Percentiles rank a stretch among this genome's conserved stretches.
These are phyloP conservation scores for Nothura maculosa DNA, from an alignment of 2,797 vertebrate species.

Conservation along the genomic window DNA sequence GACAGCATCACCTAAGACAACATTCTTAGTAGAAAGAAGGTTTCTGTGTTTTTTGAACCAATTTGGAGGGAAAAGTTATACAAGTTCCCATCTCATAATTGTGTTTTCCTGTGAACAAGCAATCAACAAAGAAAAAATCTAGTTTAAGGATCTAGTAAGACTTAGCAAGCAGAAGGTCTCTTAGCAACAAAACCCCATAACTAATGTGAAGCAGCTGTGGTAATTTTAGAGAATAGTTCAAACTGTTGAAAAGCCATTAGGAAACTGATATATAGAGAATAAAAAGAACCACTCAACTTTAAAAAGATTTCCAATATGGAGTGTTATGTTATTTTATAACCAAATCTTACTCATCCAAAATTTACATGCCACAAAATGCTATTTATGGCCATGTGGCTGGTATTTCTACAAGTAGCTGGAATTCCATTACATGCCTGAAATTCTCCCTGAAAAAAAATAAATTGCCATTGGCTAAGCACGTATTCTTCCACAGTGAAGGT, in stretches of 20 bases:
- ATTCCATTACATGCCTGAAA: constrained; percentile 74
- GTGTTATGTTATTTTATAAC: constrained; percentile 82
- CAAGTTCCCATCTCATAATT: not conserved
- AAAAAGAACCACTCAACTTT: constrained; percentile 83
- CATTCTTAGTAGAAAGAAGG: not conserved
- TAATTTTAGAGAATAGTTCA: constrained; percentile 80
- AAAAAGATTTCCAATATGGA: constrained; percentile 80
- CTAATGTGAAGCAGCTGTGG: constrained; percentile 85
- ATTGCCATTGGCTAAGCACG: constrained; percentile 10
- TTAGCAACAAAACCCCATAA: constrained; percentile 75
- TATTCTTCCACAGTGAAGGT: constrained; percentile 26
- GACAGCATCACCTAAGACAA: not conserved
- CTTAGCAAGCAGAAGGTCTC: constrained; percentile 74
- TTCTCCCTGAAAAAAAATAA: constrained; percentile 61
- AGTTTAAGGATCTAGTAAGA: constrained; percentile 69
- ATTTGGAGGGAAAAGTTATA: not conserved
- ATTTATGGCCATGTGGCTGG: constrained; percentile 74
- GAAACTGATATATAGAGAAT: constrained; percentile 84
- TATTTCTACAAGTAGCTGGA: constrained; percentile 70
- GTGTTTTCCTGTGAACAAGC: constrained; percentile 51
- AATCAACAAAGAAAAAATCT: constrained; percentile 38
- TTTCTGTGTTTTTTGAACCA: not conserved
- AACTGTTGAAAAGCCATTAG: constrained; percentile 86
- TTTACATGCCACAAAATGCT: constrained; percentile 78
- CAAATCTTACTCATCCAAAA: constrained; percentile 77